phyloP scores from a whole-genome alignment of 2,797 vertebrate genomes.

The Enteromius fasciolatus region DNA sequence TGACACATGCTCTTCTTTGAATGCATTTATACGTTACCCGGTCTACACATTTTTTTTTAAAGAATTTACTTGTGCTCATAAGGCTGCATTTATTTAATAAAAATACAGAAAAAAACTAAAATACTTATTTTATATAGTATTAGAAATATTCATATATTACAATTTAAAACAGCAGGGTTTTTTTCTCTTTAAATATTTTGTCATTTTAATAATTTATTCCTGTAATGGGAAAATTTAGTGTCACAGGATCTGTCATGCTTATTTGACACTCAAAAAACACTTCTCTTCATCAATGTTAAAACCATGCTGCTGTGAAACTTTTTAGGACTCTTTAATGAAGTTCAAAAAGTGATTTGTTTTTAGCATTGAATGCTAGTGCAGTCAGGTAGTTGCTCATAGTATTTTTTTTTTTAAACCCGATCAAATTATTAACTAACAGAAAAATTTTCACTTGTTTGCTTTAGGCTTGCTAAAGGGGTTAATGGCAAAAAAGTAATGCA shows the following conservation, averaged over 20 bases:
- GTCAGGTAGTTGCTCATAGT: background rate
- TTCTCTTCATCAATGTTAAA: background rate
- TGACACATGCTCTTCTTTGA: background rate
- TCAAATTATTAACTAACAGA: background rate
- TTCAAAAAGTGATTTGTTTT: background rate
- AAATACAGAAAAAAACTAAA: background rate
- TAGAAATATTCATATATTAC: background rate
- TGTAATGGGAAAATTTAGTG: background rate
- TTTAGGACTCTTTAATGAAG: background rate
- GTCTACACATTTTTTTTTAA: background rate
- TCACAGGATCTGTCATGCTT: background rate
- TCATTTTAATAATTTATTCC: background rate
- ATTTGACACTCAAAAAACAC: background rate
- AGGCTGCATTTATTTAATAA: background rate
- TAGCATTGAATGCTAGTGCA: background rate
- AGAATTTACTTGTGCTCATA: background rate
- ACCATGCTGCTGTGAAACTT: background rate
- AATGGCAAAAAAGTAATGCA: background rate
- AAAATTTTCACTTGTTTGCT: background rate
- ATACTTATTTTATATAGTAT: background rate
- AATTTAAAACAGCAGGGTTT: background rate
- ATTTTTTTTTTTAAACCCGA: background rate
- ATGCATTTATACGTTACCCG: background rate
- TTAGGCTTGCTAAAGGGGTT: background rate
- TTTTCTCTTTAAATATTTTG: background rate